A percentile compares a stretch with the other conserved stretches of the same genome.
Conservation (phyloP, 2,888 invertebrate genomes). For the Bombylius major region DNA sequence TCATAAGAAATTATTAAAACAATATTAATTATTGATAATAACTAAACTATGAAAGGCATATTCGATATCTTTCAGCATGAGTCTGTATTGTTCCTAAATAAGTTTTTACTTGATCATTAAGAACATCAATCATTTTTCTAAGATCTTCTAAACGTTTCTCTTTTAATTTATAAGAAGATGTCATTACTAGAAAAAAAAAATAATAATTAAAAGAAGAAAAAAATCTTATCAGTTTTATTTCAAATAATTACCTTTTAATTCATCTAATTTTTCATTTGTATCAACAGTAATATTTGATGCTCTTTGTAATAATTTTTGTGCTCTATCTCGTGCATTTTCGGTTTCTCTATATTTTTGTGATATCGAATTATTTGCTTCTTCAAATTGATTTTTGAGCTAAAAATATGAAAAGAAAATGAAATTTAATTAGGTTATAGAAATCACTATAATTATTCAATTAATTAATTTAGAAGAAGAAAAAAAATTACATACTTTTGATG, state of each 20-base stretch:
- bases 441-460: not conserved
- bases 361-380: conserved; percentile 56
- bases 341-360: conserved; percentile 62
- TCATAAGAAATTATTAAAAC: no score
- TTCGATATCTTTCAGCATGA: conserved; percentile 49
- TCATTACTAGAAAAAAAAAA: conserved; percentile 38
- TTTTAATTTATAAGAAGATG: conserved; percentile 46
- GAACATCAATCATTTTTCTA: conserved; percentile 44
- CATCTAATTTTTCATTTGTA: conserved; percentile 59
- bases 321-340: conserved; percentile 62
- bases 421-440: not conserved
- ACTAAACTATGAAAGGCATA: conserved; percentile 31
- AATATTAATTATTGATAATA: no score
- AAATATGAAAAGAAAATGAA: conserved; percentile 9
- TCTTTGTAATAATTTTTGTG: conserved; percentile 61
- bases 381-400: conserved; percentile 54
- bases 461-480: not conserved
- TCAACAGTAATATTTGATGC: conserved; percentile 74
- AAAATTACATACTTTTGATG: conserved; percentile 32
- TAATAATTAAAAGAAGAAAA: not conserved
- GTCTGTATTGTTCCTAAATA: conserved; percentile 48
- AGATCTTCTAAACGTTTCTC: conserved; percentile 45
- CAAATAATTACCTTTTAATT: conserved; percentile 43
- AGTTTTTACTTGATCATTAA: conserved; percentile 49
- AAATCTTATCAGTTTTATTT: not conserved